A percentile compares a stretch with the other conserved stretches of the same genome.
Conservation (phyloP, 2,888 invertebrate genomes). For the Megalurothrips usitatus region DNA sequence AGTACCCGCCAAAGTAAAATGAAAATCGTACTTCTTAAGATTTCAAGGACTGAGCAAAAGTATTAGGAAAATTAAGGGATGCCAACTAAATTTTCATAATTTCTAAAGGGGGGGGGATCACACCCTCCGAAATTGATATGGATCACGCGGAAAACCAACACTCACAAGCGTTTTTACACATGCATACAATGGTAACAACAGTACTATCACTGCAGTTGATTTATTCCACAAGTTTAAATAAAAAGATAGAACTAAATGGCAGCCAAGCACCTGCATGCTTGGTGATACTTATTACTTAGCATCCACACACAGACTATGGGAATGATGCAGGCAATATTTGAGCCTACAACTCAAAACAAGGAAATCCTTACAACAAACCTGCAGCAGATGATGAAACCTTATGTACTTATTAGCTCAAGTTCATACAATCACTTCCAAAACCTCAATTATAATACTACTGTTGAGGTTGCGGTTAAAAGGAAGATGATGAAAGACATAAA, state of each 20-base stretch:
- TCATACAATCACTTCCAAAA: neutral
- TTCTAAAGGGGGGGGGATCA: neutral
- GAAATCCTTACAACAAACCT: neutral
- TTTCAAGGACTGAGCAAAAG: neutral
- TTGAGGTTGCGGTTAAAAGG: neutral
- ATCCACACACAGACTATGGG: neutral
- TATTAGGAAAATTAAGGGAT: neutral
- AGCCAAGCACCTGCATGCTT: neutral
- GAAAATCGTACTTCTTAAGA: neutral
- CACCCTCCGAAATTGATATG: neutral
- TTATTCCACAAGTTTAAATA: neutral
- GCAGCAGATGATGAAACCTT: neutral
- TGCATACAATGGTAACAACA: conserved; percentile 12
- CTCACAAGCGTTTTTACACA: neutral
- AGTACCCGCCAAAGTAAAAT: neutral
- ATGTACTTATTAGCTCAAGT: neutral
- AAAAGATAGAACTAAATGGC: neutral
- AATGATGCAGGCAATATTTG: neutral
- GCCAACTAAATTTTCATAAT: neutral
- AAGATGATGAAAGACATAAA: neutral
- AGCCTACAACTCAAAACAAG: neutral
- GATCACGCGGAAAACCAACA: neutral
- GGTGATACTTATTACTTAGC: no score
- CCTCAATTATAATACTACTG: neutral
- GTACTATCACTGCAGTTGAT: neutral